These are phyloP conservation scores for Phenganax stokvisi DNA, from an alignment of 92 coral and sea anemone species.

Conservation along the genomic window DNA sequence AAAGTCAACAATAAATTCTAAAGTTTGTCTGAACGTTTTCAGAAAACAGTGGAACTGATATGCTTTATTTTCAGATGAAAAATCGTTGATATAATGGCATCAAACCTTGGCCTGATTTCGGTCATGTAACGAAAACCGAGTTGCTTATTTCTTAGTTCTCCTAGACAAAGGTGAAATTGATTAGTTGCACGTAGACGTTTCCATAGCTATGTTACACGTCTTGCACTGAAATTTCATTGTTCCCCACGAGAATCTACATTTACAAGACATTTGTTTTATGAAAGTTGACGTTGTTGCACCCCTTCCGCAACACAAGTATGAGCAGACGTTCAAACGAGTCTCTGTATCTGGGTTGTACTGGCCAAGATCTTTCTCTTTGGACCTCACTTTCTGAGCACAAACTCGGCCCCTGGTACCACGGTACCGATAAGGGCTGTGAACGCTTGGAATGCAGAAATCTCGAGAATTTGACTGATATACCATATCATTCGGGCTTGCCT, in stretches of 20 bases:
- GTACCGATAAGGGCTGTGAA: background rate
- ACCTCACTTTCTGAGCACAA: constrained; percentile 2
- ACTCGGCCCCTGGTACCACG: background rate
- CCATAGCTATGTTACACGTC: background rate
- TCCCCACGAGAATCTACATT: background rate
- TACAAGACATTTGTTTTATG: background rate
- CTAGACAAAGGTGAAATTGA: background rate
- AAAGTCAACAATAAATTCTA: too few relatives aligned
- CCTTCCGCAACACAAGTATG: constrained; percentile 82
- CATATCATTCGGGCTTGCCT: background rate
- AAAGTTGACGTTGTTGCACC: constrained; percentile 33
- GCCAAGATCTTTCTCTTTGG: background rate
- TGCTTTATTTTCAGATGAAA: too few relatives aligned
- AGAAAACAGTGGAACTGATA: too few relatives aligned
- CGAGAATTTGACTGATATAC: background rate
- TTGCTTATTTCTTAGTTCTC: too few relatives aligned
- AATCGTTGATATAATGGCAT: too few relatives aligned
- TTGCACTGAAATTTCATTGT: background rate
- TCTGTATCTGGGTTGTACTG: background rate
- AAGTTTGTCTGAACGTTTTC: too few relatives aligned
- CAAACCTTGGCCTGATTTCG: too few relatives aligned
- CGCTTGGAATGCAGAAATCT: constrained; percentile 6
- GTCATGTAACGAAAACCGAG: too few relatives aligned
- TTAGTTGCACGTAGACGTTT: background rate
- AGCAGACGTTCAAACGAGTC: constrained; percentile 35